A percentile compares a stretch with the other conserved stretches of the same genome.
phyloP scores from a whole-genome alignment of 2,888 invertebrate genomes.

The Ormia ochracea region DNA sequence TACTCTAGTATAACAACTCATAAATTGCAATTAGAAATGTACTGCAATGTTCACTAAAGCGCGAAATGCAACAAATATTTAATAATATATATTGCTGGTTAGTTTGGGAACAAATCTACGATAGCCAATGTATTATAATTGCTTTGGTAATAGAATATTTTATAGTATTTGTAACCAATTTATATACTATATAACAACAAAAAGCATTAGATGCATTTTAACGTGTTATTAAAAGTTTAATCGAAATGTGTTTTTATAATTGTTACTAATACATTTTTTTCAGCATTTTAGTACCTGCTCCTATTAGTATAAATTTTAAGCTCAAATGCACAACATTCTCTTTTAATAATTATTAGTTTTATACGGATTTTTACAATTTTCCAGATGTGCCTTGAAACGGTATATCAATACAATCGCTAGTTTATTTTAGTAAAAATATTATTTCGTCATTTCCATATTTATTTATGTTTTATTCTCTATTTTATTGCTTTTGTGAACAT shows the following conservation, averaged over 20 bases:
- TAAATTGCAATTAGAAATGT: conserved; percentile 43
- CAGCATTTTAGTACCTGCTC: not conserved
- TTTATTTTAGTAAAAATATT: not conserved
- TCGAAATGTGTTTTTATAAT: conserved; percentile 61
- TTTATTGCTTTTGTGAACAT: not conserved
- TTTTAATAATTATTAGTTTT: conserved; percentile 54
- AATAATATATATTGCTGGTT: conserved; percentile 34
- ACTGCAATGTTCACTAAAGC: conserved; percentile 60
- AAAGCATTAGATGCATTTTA: conserved; percentile 52
- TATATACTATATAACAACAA: conserved; percentile 6
- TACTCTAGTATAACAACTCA: not conserved
- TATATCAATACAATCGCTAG: not conserved
- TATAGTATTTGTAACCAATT: conserved; percentile 39
- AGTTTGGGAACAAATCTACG: conserved; percentile 25
- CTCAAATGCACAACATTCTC: conserved; percentile 60
- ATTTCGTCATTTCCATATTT: conserved; percentile 8
- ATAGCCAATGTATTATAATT: conserved; percentile 27
- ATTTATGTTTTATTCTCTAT: conserved; percentile 7
- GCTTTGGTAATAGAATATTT: not conserved
- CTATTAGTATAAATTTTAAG: conserved; percentile 50
- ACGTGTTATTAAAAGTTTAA: conserved; percentile 65
- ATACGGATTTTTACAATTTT: conserved; percentile 1
- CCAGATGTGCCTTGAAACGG: not conserved
- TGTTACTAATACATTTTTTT: conserved; percentile 42
- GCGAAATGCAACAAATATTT: conserved; percentile 61